phyloP scores from a whole-genome alignment of 2,888 invertebrate species.

The Dolichomitus sp. region DNA sequence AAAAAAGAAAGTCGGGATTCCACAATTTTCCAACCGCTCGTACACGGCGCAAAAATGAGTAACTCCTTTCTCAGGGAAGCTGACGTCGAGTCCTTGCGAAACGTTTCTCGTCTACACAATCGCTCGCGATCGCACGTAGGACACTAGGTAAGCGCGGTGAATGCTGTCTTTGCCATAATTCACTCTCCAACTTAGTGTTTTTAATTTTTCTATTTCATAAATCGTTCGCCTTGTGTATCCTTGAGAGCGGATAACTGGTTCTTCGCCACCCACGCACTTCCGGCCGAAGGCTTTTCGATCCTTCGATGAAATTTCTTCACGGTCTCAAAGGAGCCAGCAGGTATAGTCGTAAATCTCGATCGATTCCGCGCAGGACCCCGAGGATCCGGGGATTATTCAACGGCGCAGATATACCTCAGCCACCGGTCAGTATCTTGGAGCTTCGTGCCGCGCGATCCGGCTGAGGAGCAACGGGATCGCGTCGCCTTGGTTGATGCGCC shows the following conservation, averaged over 20 bases:
- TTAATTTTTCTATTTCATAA: background rate
- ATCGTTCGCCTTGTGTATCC: constrained; percentile 34
- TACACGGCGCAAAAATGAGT: background rate
- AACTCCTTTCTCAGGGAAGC: constrained; percentile 18
- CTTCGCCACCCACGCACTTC: constrained; percentile 64
- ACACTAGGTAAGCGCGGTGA: background rate
- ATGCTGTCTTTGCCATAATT: constrained; percentile 7
- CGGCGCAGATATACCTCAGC: background rate
- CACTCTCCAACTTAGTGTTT: background rate
- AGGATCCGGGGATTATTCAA: constrained; percentile 8
- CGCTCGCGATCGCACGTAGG: constrained; percentile 23
- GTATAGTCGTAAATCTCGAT: constrained; percentile 46
- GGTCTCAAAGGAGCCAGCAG: constrained; percentile 1
- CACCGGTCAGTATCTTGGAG: background rate
- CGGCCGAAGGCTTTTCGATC: constrained; percentile 56
- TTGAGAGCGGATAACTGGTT: constrained; percentile 61
- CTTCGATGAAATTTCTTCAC: constrained; percentile 47
- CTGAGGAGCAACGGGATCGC: constrained; percentile 58
- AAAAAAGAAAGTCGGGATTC: constrained; percentile 23
- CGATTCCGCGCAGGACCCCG: constrained; percentile 28
- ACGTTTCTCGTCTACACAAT: constrained; percentile 12
- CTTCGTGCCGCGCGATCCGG: background rate
- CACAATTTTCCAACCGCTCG: background rate
- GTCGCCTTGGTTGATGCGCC: constrained; percentile 42
- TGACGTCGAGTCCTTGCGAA: constrained; percentile 6